Base-by-base conservation (phyloP, 2,113 vertebrate genomes). In the Rallus limicola region DNA sequence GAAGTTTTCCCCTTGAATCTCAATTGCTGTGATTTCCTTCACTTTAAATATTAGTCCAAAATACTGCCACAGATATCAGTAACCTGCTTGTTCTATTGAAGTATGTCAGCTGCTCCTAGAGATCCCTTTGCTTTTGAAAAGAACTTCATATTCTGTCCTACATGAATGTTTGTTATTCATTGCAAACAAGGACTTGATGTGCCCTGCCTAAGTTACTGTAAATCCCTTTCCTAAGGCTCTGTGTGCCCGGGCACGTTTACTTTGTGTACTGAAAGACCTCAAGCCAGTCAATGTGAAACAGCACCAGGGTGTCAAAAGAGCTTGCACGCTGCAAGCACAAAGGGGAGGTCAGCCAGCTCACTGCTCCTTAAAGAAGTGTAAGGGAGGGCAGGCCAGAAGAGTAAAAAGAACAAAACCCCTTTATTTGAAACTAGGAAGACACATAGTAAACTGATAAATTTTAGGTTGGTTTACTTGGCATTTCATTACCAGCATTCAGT, bases 371-470 rank as follows among this genome's bases (percentile, higher is more conserved):
- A 67, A 44, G 50, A 33, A 52, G 26, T 14, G 16, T 40, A 17
- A 29, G 33, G 31, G 38, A 48, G 3, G 50, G 77, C 50, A 24
- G 10, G 2, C 18, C 26, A 59, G 21, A 75, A n/a, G 13, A 78
- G 16, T 16, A 50, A 74, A 52, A 81, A 63, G 9, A 88, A 25
- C 4, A 64, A 82, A 89, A 31, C 9, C 23, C n/a, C 5, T 74
- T 44, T 79, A 13, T 65, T 74, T 81, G 62, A 84, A 69, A 36
- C 29, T 34, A 83, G 50, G 8, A 67, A 50, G 26, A 42, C 5
- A 7, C 0, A 0, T 8, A 75, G 58, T 71, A 64, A 78, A 13
- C n/a, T n/a, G 8, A 25, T 70, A 11, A 0, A 1, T 56, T 56
- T 60, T 28, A 18, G 7, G 18, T 62, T 60, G 15, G 68, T 92